A percentile compares a stretch with the other conserved stretches of the same genome.
phyloP scores from a whole-genome alignment of 2,797 vertebrate genomes.

The Morelia viridis region DNA sequence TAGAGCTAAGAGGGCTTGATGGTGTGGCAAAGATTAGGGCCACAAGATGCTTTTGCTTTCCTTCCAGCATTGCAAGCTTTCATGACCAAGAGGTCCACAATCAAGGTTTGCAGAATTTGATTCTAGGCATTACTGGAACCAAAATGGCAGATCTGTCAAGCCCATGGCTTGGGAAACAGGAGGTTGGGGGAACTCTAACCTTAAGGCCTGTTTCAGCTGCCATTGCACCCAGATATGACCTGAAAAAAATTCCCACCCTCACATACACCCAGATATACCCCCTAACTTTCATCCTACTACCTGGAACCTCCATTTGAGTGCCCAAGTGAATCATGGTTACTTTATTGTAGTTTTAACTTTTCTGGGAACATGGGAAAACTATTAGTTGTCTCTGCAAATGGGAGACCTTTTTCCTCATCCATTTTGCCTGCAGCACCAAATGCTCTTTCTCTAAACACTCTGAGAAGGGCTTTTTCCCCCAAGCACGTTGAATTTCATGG shows the following conservation, averaged over 20 bases:
- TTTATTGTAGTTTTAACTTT: background rate
- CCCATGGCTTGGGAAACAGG: background rate
- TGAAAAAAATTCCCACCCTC: background rate
- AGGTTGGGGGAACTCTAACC: background rate
- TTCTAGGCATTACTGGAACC: background rate
- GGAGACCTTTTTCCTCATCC: background rate
- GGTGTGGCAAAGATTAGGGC: too few species aligned
- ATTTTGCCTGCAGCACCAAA: background rate
- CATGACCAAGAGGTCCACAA: background rate
- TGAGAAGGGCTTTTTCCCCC: background rate
- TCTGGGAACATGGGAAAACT: background rate
- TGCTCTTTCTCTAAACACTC: background rate
- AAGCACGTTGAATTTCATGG: slow-evolving; percentile 31
- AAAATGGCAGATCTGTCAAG: background rate
- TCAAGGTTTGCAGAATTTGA: background rate
- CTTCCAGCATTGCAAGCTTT: background rate
- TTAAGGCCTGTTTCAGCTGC: background rate
- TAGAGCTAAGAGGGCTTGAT: background rate
- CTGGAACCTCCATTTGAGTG: background rate
- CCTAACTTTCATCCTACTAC: background rate
- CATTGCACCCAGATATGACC: background rate
- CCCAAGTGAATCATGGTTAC: background rate
- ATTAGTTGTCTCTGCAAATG: background rate
- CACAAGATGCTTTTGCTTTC: background rate
- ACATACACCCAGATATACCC: background rate